A percentile compares a stretch with the other conserved stretches of the same genome.
Evolutionary conservation across 2,797 vertebrate genomes (phyloP).

Genomic region (Pangasius sanitwongsei): DNA sequence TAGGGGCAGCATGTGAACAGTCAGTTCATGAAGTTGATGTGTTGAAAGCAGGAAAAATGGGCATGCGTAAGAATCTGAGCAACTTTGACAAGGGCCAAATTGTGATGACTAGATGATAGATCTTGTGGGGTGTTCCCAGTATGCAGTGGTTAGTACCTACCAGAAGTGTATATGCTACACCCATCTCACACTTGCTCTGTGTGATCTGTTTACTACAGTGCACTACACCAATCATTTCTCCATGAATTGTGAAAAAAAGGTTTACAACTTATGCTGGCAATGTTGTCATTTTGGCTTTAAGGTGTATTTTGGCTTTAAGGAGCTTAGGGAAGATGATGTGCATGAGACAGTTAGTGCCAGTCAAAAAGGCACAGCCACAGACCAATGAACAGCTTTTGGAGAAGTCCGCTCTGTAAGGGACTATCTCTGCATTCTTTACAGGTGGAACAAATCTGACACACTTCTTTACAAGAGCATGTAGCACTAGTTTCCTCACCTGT

Average conservation of each 20-base stretch:
- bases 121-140: neutral
- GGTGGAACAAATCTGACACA: conserved; percentile 13
- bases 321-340: neutral
- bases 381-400: neutral
- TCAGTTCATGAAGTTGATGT: too few relatives aligned
- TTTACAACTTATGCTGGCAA: neutral
- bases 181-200: too few relatives aligned
- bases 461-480: neutral
- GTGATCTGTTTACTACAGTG: conserved; percentile 3
- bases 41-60: too few relatives aligned
- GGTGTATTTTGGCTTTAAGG: too few relatives aligned
- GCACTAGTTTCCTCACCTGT: neutral
- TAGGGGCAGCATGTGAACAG: too few relatives aligned
- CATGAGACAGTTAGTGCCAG: neutral
- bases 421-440: neutral
- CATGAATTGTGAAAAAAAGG: neutral
- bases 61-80: too few relatives aligned
- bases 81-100: too few relatives aligned
- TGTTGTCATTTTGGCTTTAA: neutral
- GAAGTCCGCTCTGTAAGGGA: neutral
- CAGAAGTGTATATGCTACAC: neutral
- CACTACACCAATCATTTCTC: neutral
- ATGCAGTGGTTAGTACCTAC: too few relatives aligned
- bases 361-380: neutral
- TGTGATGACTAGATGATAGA: too few relatives aligned